phyloP scores from a whole-genome alignment of 2,797 vertebrate genomes.

The Dendrocincla tyrannina region DNA sequence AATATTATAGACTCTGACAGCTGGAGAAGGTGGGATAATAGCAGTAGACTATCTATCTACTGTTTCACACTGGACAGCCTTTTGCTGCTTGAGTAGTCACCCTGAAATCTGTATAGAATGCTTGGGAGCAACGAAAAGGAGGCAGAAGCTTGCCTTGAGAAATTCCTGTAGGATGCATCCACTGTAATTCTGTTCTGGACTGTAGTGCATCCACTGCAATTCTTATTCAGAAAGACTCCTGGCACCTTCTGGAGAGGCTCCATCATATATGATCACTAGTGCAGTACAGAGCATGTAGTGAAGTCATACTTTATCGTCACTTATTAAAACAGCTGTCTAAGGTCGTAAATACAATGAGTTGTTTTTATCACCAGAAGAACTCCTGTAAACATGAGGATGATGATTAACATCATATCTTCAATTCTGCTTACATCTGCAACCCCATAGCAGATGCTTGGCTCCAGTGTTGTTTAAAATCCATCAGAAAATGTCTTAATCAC shows the following conservation, averaged over 20 bases:
- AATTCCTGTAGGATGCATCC: not conserved
- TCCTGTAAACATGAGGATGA: not conserved
- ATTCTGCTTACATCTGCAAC: not conserved
- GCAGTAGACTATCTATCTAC: not conserved
- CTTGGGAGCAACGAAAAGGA: not conserved
- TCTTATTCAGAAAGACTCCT: not conserved
- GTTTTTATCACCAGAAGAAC: conserved; percentile 21
- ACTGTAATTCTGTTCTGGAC: not conserved
- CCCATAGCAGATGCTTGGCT: not conserved
- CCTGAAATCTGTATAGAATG: not conserved
- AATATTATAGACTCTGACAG: not conserved
- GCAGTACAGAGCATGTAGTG: not conserved
- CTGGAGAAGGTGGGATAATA: not conserved
- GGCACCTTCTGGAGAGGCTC: not conserved
- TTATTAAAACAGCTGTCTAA: conserved; percentile 34
- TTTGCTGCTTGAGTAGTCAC: not conserved
- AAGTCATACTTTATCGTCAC: not conserved
- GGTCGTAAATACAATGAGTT: not conserved
- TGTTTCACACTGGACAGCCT: not conserved
- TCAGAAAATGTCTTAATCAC: conserved; percentile 2
- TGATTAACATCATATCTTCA: not conserved
- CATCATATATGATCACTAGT: not conserved
- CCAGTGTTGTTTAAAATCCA: conserved; percentile 20
- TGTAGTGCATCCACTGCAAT: not conserved
- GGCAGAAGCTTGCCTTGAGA: not conserved